These are phyloP conservation scores for Acanthosepion lycidas DNA, from an alignment of 2,888 invertebrate species.

Conservation along the genomic window DNA sequence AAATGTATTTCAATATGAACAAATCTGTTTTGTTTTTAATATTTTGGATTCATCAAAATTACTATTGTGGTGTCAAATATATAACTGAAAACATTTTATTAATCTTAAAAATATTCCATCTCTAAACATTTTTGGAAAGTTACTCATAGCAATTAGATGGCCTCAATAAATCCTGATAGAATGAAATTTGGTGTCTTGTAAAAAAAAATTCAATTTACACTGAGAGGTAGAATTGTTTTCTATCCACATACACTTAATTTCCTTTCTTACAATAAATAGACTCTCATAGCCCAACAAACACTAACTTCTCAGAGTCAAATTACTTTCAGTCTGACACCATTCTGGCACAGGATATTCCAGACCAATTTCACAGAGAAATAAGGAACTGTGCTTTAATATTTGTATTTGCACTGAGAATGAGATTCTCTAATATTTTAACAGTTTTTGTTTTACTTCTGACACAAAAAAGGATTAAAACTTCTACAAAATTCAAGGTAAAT, in stretches of 20 bases:
- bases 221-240: background rate
- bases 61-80: background rate
- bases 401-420: background rate
- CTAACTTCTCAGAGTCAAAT: constrained; percentile 4
- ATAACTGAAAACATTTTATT: background rate
- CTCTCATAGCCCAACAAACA: constrained; percentile 7
- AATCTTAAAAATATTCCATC: background rate
- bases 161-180: background rate
- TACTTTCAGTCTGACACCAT: background rate
- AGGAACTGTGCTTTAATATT: background rate
- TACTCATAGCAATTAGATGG: background rate
- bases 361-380: background rate
- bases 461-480: background rate
- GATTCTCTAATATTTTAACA: background rate
- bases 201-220: background rate
- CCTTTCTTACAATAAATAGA: constrained; percentile 33
- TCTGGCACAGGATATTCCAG: background rate
- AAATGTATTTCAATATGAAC: background rate
- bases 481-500: background rate
- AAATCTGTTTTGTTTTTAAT: background rate
- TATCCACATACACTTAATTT: background rate
- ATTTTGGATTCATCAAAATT: constrained; percentile 14
- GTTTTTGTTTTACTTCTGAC: background rate
- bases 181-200: background rate
- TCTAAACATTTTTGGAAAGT: background rate